Evolutionary conservation across 1,140 invertebrate genomes (phyloP).

Genomic region (Leptonema lineaticorne): DNA sequence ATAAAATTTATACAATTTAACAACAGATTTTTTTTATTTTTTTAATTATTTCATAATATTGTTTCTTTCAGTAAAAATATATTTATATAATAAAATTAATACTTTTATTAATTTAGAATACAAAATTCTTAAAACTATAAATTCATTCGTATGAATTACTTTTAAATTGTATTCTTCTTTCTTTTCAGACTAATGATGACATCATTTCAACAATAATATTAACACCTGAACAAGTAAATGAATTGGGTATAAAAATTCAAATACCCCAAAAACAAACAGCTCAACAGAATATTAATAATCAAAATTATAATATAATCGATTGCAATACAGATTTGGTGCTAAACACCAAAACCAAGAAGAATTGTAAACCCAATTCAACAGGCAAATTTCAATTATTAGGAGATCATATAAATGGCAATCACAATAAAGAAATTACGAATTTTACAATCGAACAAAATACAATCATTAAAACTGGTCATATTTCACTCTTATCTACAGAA

Average conservation of each 20-base stretch:
- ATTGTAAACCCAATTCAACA: neutral
- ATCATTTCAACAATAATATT: constrained; percentile 29
- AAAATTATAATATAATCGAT: neutral
- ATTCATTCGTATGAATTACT: no score
- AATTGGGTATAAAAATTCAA: constrained; percentile 32
- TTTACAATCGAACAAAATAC: neutral
- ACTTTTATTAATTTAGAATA: no score
- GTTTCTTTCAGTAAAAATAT: no score
- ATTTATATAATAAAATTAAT: no score
- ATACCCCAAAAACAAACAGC: neutral
- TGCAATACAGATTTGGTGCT: neutral
- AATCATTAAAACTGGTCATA: neutral
- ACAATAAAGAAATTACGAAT: neutral
- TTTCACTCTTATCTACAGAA: no score
- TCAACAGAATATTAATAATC: neutral
- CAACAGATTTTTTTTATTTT: no score
- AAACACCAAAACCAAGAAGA: neutral
- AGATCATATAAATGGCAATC: neutral
- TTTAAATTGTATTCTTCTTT: neutral
- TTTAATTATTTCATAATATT: no score
- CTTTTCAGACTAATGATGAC: constrained; percentile 32
- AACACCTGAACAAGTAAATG: constrained; percentile 30
- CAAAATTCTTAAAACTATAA: no score
- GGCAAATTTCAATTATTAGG: neutral
- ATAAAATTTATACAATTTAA: no score